These are phyloP conservation scores for Tenrec ecaudatus DNA, from an alignment of 2,113 vertebrate genomes.

Conservation along the genomic window DNA sequence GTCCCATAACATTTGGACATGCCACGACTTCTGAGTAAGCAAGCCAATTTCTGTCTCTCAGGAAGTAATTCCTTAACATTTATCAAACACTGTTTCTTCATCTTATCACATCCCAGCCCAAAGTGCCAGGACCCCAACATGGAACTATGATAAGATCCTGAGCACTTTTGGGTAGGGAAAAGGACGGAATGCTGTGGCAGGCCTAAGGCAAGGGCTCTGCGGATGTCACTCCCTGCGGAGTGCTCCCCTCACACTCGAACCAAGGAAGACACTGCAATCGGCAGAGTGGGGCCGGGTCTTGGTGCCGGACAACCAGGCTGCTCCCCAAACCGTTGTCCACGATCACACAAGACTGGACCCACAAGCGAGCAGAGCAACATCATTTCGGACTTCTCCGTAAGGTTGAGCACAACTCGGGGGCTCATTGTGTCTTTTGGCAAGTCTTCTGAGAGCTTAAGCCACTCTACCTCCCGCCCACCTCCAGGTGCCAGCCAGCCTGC, in stretches of 20 bases:
- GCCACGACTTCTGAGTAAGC: not conserved
- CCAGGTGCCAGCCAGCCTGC: not conserved
- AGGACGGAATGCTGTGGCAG: not conserved
- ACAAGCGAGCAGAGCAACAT: too few relatives aligned
- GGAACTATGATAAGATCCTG: conserved; percentile 14
- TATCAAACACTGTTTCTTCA: conserved; percentile 12
- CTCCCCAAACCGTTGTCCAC: not conserved
- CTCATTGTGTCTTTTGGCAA: not conserved
- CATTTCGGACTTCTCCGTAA: not conserved
- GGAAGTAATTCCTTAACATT: conserved; percentile 34
- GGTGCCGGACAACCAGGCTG: not conserved
- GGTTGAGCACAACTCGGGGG: not conserved
- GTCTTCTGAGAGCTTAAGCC: not conserved
- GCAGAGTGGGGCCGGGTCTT: not conserved
- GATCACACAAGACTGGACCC: rapidly evolving
- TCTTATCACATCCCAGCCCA: conserved; percentile 28
- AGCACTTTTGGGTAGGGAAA: not conserved
- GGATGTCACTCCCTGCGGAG: not conserved
- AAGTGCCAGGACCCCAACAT: not conserved
- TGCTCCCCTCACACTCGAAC: conserved; percentile 19
- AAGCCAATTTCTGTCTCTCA: not conserved
- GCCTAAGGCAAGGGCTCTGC: not conserved
- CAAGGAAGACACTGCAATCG: conserved; percentile 7
- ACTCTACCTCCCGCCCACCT: not conserved
- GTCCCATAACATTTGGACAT: not conserved